Percentiles rank a stretch among this genome's conserved stretches.
Evolutionary conservation across 2,113 vertebrate species (phyloP).

Genomic region (Holacanthus passer): DNA sequence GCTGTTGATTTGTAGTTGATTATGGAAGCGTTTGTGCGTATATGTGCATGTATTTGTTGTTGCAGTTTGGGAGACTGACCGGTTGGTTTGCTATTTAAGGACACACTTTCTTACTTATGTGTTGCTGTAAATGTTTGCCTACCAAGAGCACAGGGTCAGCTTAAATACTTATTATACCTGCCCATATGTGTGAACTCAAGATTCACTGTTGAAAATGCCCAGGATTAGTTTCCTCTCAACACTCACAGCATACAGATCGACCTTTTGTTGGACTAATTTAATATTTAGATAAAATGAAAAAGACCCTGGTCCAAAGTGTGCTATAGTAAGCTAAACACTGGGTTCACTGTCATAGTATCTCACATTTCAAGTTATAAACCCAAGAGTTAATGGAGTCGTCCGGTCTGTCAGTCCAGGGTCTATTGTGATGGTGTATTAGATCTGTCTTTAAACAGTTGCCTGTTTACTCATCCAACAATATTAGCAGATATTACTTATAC

Average conservation of each 20-base stretch:
- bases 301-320: too few relatives aligned
- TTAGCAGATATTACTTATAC: too few relatives aligned
- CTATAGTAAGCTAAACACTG: not conserved
- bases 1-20: slow-evolving; percentile 11
- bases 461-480: too few relatives aligned
- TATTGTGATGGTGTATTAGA: too few relatives aligned
- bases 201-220: not conserved
- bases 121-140: too few relatives aligned
- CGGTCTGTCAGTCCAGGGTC: not conserved
- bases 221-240: not conserved
- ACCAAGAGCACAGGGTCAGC: not conserved
- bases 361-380: not conserved
- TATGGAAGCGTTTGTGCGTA: not conserved
- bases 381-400: not conserved
- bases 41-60: not conserved
- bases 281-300: too few relatives aligned
- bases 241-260: not conserved
- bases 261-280: not conserved
- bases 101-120: too few relatives aligned
- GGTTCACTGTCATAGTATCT: not conserved
- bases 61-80: not conserved
- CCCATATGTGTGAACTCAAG: not conserved
- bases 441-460: too few relatives aligned
- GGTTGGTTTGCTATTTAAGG: too few relatives aligned
- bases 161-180: too few relatives aligned